Percentiles rank a stretch among this genome's conserved stretches.
Conservation (phyloP, 2,113 vertebrate species). For the Rhea americana region DNA sequence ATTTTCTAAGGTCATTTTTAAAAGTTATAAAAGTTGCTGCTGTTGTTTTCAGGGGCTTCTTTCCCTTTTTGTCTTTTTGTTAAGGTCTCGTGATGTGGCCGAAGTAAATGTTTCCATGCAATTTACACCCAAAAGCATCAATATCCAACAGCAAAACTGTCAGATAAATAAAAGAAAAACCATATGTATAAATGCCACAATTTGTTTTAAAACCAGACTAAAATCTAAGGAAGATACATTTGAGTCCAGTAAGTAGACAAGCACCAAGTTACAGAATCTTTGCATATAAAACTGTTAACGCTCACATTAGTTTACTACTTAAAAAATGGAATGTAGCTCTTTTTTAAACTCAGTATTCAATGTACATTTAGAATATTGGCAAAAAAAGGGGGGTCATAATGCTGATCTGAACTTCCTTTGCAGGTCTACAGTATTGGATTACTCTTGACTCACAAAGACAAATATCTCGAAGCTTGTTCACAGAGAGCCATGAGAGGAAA, state of each 20-base stretch:
- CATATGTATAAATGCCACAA: constrained; percentile 81
- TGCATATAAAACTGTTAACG: background rate
- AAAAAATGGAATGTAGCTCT: background rate
- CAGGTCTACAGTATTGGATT: constrained; percentile 78
- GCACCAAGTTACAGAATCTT: background rate
- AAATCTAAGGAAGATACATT: constrained; percentile 81
- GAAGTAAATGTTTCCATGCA: constrained; percentile 86
- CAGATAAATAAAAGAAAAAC: constrained; percentile 75
- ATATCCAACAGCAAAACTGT: constrained; percentile 90
- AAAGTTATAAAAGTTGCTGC: background rate
- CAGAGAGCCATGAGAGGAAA: constrained; percentile 75
- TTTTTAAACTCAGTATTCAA: background rate
- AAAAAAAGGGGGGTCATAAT: background rate
- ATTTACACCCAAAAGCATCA: constrained; percentile 88
- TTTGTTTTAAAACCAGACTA: constrained; percentile 86
- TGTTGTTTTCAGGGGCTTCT: background rate
- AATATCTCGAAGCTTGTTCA: constrained; percentile 77
- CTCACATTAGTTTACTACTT: background rate
- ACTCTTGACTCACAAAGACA: constrained; percentile 79
- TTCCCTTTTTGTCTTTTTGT: background rate
- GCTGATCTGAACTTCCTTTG: background rate
- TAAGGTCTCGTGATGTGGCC: constrained; percentile 94
- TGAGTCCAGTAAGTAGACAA: constrained; percentile 76
- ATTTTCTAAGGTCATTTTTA: background rate
- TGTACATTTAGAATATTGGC: background rate